Percentiles rank a stretch among this genome's conserved stretches.
These are phyloP conservation scores for Xenentodon cancila DNA, from an alignment of 2,797 vertebrate genomes.

Conservation along the genomic window DNA sequence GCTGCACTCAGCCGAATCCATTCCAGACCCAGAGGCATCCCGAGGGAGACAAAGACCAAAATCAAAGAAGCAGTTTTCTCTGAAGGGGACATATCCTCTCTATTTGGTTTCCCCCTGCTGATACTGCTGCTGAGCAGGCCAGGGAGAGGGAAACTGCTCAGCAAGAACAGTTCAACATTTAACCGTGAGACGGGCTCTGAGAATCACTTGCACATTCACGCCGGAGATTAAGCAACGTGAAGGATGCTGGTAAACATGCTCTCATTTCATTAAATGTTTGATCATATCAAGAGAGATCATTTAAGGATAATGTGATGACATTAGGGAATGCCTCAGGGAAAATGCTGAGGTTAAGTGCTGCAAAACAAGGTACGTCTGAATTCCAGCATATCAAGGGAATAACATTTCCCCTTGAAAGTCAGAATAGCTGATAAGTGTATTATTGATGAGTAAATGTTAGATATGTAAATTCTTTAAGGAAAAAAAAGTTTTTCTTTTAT, in stretches of 20 bases:
- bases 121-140: constrained; percentile 49
- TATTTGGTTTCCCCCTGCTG: constrained; percentile 36
- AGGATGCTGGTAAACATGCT: constrained; percentile 6
- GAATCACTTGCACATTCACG: constrained; percentile 31
- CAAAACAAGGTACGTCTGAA: too few species aligned
- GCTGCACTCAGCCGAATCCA: constrained; percentile 55
- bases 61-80: constrained; percentile 64
- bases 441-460: too few species aligned
- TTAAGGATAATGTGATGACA: constrained; percentile 11
- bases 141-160: constrained; percentile 44
- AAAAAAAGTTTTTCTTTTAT: too few species aligned
- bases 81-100: constrained; percentile 53
- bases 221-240: constrained; percentile 22
- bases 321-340: not conserved
- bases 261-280: constrained; percentile 6
- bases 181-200: constrained; percentile 40
- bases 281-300: not conserved
- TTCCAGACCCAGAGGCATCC: constrained; percentile 64
- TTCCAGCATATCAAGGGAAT: too few species aligned
- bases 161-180: constrained; percentile 38
- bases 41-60: constrained; percentile 64
- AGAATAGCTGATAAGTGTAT: too few species aligned
- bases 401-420: too few species aligned
- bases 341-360: too few species aligned
- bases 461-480: too few species aligned